Base-by-base conservation (phyloP, 2,888 invertebrate species). In the Eupithecia dodoneata region DNA sequence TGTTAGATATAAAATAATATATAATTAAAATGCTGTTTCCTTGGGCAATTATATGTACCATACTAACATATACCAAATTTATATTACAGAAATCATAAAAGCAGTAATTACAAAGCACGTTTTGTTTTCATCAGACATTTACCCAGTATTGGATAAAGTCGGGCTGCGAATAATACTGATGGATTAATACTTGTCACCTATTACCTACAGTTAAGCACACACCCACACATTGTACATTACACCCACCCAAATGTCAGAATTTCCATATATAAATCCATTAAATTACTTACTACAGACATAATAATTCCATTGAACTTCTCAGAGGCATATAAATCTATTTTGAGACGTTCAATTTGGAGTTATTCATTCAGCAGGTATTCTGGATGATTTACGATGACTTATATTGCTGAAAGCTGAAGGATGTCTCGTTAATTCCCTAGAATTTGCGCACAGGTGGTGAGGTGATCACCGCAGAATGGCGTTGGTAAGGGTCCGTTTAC, bases 311-410 rank as follows among this genome's bases (percentile, higher is more conserved):
- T 72, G n/a, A 45, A 65, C 4, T 45, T 52, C 66, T 49, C 49
- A 13, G 41, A 75, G 65, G 66, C 71, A 72, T 10, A 63, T 75
- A 71, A 75, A 72, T 72, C 71, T 71, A 72, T 75, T 71, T 67
- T 42, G 72, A 76, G 76, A 70, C 72, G 69, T 76, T 76, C 63
- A 71, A 73, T 73, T 73, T 73, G 30, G 76, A 67, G 49, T 72
- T 71, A 75, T 67, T 59, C 67, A 72, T 73, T 67, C 42, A 67
- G 13, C 52, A 76, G 72, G 13, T 41, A 42, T 70, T 47, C 42
- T 44, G 59, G 15, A 76, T 82, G 80, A 82, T 82, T 79, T 79
- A 80, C 77, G 78, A 55, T 41, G 81, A 80, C 79, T 80, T 78
- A 79, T 80, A 82, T 82, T 80, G 79, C 79, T 70, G 75, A 71